Percentiles rank a stretch among this genome's conserved stretches.
These are phyloP conservation scores for Pygathrix nemaeus DNA, from an alignment of 2,113 vertebrate genomes.

Conservation along the genomic window DNA sequence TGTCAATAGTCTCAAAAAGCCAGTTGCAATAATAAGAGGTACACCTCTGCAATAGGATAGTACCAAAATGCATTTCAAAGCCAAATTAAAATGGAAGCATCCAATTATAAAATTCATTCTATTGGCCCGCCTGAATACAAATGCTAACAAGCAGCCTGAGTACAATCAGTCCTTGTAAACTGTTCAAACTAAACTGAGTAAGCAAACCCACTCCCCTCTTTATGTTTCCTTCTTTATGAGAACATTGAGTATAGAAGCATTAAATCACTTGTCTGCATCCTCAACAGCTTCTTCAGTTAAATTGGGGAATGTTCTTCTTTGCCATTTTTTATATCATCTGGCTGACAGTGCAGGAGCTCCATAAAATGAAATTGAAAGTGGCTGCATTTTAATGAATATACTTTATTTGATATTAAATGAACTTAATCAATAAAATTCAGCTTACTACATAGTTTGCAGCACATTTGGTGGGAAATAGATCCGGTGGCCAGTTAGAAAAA, in stretches of 20 bases:
- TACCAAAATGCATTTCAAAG: slow-evolving; percentile 7
- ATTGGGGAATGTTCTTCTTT: background rate
- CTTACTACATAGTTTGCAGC: background rate
- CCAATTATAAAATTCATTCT: background rate
- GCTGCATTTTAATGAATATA: background rate
- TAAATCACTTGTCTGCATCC: background rate
- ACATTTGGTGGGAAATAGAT: background rate
- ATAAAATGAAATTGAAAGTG: background rate
- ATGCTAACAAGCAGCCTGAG: background rate
- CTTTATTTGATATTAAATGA: slow-evolving; percentile 8
- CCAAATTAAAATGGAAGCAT: background rate
- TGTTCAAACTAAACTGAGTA: background rate
- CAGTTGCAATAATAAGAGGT: background rate
- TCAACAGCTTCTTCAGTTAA: background rate
- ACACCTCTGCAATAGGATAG: background rate
- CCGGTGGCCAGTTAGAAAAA: background rate
- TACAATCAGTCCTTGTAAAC: background rate
- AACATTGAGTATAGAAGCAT: background rate
- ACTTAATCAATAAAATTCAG: background rate
- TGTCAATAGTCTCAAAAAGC: background rate
- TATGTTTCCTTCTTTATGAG: background rate
- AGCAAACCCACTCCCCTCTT: background rate
- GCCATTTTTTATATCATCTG: background rate
- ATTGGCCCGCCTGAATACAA: background rate
- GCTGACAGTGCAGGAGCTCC: background rate